phyloP scores from a whole-genome alignment of 2,113 vertebrate species.

The Manacus vitellinus region DNA sequence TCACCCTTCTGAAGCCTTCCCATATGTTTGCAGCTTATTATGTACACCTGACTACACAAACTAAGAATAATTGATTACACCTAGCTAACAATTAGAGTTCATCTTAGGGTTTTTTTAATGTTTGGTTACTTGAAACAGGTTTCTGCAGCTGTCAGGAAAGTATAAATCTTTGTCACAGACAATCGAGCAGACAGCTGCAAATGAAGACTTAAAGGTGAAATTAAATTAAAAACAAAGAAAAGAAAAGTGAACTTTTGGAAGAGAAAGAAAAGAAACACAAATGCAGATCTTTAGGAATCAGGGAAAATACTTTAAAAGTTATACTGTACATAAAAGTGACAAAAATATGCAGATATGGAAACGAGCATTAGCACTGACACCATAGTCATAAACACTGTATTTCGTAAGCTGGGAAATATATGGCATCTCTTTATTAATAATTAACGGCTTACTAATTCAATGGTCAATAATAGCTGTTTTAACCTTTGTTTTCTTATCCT shows the following conservation, averaged over 20 bases:
- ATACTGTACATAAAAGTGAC: background rate
- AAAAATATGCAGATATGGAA: background rate
- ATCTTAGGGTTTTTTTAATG: constrained; percentile 41
- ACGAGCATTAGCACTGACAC: background rate
- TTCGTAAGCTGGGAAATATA: background rate
- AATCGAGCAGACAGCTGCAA: constrained; percentile 47
- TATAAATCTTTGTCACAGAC: constrained; percentile 52
- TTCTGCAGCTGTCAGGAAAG: constrained; percentile 40
- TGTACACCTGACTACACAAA: constrained; percentile 81
- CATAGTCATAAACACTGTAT: background rate
- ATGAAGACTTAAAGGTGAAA: constrained; percentile 61
- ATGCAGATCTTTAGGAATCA: background rate
- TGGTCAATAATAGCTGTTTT: background rate
- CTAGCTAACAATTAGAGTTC: constrained; percentile 57
- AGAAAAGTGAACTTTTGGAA: background rate
- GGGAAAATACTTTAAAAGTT: background rate
- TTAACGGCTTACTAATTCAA: background rate
- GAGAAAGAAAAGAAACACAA: background rate
- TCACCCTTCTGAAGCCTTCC: constrained; percentile 82
- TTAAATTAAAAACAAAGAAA: constrained; percentile 6
- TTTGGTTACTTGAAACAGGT: constrained; percentile 45
- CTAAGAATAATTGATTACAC: constrained; percentile 75
- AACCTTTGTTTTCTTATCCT: background rate
- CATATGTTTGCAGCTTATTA: constrained; percentile 80
- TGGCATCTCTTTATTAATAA: background rate